Evolutionary conservation across 2,888 invertebrate genomes (phyloP), one percentile per base, ranked within the genome.

Genomic region (Terebella lapidaria): DNA sequence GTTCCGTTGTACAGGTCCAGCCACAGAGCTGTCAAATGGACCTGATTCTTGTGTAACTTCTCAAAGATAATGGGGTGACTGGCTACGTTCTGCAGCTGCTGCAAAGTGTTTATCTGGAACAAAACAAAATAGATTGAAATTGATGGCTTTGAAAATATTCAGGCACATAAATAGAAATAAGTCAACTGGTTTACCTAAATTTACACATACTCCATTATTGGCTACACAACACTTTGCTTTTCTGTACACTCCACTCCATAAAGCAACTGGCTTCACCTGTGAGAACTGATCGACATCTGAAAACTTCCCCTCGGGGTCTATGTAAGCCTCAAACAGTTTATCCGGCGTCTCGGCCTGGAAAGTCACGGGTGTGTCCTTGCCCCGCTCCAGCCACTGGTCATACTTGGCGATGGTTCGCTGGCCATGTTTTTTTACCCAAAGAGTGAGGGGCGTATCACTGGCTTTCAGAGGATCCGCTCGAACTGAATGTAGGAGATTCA

Each of bases 1-100:
- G 95, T 93, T 0, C 94, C 96, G 0, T 93, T 92, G 77, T 94
- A 94, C 78, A 97, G 92, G 79, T 96, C 96, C 79, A 96, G 95
- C 96, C 96, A 97, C 45, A 97, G 83, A 0, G 95, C 96, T 65
- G 81, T 94, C 67, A 95, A 89, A 72, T 91, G 91, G 47, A 94
- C 84, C 76, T 92, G 87, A 71, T 91, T 89, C 49, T 85, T 86
- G 77, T 90, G 88, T 20, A 95, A 83, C 1, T 91, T 86, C 64
- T 87, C 87, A 74, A 90, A 90, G 42, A 95, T 82, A 83, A 94
- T 93, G 46, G 92, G 91, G 76, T 95, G 94, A 18, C 92, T 93
- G 1, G 93, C 91, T 53, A 95, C 87, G 78, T 95, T 94, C 78
- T 94, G 91, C 66, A 94, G 82, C 80, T 95, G 94, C 75, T 94